Percentiles rank a stretch among this genome's conserved stretches.
phyloP scores from a whole-genome alignment of 1,140 invertebrate genomes.

The Neotoxoptera formosana region DNA sequence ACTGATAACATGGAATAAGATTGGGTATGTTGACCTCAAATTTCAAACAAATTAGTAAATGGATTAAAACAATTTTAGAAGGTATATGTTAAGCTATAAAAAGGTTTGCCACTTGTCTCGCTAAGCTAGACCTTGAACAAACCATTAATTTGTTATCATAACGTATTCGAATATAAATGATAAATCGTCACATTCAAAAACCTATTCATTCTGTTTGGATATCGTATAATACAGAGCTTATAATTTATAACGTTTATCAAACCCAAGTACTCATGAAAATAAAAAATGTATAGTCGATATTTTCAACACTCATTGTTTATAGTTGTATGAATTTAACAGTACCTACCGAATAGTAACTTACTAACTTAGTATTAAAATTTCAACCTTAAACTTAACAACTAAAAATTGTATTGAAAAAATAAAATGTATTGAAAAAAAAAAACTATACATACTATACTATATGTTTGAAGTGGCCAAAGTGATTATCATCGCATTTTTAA shows the following conservation, averaged over 20 bases:
- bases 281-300: background rate
- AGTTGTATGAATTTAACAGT: background rate
- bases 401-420: background rate
- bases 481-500: too few species aligned
- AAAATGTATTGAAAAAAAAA: too few species aligned
- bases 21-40: background rate
- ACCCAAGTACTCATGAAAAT: background rate
- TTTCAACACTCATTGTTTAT: background rate
- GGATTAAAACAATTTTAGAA: background rate
- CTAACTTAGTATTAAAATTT: too few species aligned
- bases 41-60: background rate
- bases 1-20: background rate
- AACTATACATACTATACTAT: too few species aligned
- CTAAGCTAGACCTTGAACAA: background rate
- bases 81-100: too few species aligned
- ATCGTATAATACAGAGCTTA: background rate
- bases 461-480: too few species aligned
- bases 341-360: too few species aligned
- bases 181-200: background rate
- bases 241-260: background rate
- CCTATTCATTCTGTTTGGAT: background rate
- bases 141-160: background rate
- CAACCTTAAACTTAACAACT: too few species aligned
- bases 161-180: background rate
- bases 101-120: too few species aligned